Evolutionary conservation across 2,113 vertebrate genomes (phyloP), one percentile per base, ranked within the genome.

Genomic region (Cranoglanis bouderius): DNA sequence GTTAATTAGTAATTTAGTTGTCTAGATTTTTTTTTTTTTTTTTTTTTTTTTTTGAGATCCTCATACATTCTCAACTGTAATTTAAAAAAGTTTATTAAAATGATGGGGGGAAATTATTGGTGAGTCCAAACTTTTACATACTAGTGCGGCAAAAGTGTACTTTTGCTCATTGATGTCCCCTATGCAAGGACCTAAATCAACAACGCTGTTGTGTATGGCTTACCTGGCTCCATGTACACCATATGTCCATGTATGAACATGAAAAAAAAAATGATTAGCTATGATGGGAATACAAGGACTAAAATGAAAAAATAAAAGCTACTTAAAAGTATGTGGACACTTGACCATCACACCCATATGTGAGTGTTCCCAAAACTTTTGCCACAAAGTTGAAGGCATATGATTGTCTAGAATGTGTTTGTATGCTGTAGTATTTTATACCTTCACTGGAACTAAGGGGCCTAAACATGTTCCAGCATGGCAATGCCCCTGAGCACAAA

Each of bases 211-310:
- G 2, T 75, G 74, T 29, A 49, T 1, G 3, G 72, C 72, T 24
- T 75, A 77, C 40, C 4, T 77, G 26, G 49, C 24, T 49, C 6
- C 46, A 80, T 80, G 13, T 53, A 19, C 1, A 51, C 75, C n/a
- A n/a, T 78, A 51, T 77, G 21, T 24, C 40, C 12, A n/a, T n/a
- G n/a, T n/a, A n/a, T n/a, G n/a, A n/a, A n/a, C n/a, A n/a, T n/a
- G n/a, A n/a, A n/a, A n/a, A 89, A 40, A 53, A 83, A 55, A 49
- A 78, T 40, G 10, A 85, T 51, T 75, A 14, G n/a, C 80, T 59
- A 82, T 74, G 43, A 49, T 82, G 63, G 63, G 72, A 89, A 81
- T 74, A 83, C 57, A 57, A n/a, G 49, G 82, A n/a, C 43, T 77
- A 32, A 65, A 65, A 18, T 21, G n/a, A 18, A 80, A 32, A 80